A percentile compares a stretch with the other conserved stretches of the same genome.
Conservation (phyloP, 1,140 invertebrate species). For the Theocolax elegans region DNA sequence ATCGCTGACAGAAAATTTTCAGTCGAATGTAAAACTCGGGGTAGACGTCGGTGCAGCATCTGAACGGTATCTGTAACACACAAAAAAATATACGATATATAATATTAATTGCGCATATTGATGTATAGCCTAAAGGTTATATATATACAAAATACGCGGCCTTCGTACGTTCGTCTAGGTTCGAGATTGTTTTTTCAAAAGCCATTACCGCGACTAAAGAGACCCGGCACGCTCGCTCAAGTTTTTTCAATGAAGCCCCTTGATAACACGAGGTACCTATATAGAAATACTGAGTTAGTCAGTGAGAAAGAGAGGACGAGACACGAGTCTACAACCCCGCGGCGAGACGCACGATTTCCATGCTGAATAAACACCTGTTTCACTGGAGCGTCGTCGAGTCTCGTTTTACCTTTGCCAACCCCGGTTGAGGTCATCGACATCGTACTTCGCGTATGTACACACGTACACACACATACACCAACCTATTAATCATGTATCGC, state of each 20-base stretch:
- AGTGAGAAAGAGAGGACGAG: neutral
- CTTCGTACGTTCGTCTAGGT: too few relatives aligned
- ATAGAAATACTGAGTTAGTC: conserved; percentile 15
- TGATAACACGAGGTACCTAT: neutral
- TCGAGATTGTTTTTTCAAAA: conserved; percentile 3
- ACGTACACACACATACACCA: too few relatives aligned
- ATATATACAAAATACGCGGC: too few relatives aligned
- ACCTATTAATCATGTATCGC: neutral
- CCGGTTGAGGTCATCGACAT: neutral
- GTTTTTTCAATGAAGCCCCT: conserved; percentile 16
- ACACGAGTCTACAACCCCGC: conserved; percentile 33
- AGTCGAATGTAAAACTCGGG: neutral
- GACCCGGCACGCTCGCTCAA: neutral
- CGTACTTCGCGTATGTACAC: neutral
- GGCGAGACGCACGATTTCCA: conserved; percentile 42
- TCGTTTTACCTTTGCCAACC: neutral
- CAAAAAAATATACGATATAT: neutral
- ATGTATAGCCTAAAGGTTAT: too few relatives aligned
- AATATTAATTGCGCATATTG: too few relatives aligned
- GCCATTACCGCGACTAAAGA: conserved; percentile 12
- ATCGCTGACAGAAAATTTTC: neutral
- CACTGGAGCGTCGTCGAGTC: conserved; percentile 48
- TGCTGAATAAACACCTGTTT: conserved; percentile 62
- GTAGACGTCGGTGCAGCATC: conserved; percentile 36
- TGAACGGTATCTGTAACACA: conserved; percentile 39